Percentiles rank a stretch among this genome's conserved stretches.
These are phyloP conservation scores for Philereme vetulata DNA, from an alignment of 2,888 invertebrate genomes.

Conservation along the genomic window DNA sequence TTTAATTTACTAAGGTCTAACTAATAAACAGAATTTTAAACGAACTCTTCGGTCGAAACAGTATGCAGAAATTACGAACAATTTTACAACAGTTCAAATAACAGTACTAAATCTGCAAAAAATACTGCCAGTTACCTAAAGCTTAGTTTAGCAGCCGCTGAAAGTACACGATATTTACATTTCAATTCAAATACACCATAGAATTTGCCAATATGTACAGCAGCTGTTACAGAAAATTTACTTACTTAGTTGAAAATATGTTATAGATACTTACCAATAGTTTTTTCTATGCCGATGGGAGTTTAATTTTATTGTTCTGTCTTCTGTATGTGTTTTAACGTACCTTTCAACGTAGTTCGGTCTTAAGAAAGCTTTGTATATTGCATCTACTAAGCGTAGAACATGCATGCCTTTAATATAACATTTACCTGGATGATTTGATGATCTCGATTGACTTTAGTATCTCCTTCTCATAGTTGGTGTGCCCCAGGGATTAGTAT, in stretches of 20 bases:
- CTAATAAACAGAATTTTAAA: too few relatives aligned
- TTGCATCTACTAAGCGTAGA: conserved; percentile 52
- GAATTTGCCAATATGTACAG: conserved; percentile 69
- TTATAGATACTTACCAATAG: conserved; percentile 45
- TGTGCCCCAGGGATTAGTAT: conserved; percentile 80
- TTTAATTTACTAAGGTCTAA: too few relatives aligned
- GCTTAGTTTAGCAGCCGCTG: conserved; percentile 48
- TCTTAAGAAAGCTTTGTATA: conserved; percentile 24
- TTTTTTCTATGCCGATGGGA: background rate
- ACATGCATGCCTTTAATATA: conserved; percentile 42
- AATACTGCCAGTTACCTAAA: conserved; percentile 36
- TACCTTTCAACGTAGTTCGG: conserved; percentile 48
- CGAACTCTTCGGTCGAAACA: background rate
- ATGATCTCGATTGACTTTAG: conserved; percentile 50
- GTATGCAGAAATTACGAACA: background rate
- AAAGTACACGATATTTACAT: conserved; percentile 55
- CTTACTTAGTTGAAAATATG: conserved; percentile 35
- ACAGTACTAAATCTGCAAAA: background rate
- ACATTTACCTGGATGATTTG: conserved; percentile 69
- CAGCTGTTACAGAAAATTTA: conserved; percentile 62
- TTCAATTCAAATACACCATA: conserved; percentile 39
- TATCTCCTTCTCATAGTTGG: conserved; percentile 67
- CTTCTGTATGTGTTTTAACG: conserved; percentile 50
- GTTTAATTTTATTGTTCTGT: conserved; percentile 27
- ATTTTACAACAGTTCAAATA: background rate